Percentiles rank a stretch among this genome's conserved stretches.
These are phyloP conservation scores for Trissoscelio sp. DNA, from an alignment of 2,888 invertebrate species.

Conservation along the genomic window DNA sequence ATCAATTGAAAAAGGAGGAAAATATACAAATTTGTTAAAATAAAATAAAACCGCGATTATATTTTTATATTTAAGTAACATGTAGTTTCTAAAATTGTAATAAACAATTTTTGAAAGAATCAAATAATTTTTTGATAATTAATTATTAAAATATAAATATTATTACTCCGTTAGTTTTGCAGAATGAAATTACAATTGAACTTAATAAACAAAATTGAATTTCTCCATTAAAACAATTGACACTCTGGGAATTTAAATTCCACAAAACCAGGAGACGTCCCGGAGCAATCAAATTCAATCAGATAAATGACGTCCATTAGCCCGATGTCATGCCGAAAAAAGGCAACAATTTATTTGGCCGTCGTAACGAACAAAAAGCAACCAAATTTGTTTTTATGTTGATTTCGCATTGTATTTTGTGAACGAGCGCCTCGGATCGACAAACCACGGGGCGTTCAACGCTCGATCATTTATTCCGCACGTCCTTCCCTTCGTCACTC, in stretches of 20 bases:
- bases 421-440: conserved; percentile 19
- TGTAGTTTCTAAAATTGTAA: too few relatives aligned
- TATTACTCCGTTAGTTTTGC: too few relatives aligned
- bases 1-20: too few relatives aligned
- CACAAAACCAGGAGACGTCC: neutral
- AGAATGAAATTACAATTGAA: too few relatives aligned
- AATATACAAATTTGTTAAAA: too few relatives aligned
- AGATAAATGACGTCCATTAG: conserved; percentile 45
- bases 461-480: conserved; percentile 55
- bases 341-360: conserved; percentile 9
- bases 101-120: too few relatives aligned
- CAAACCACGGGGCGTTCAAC: conserved; percentile 57
- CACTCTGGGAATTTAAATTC: neutral
- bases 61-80: too few relatives aligned
- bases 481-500: conserved; percentile 42
- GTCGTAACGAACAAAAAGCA: conserved; percentile 28
- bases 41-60: too few relatives aligned
- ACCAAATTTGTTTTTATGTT: conserved; percentile 23
- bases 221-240: too few relatives aligned
- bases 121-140: too few relatives aligned
- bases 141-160: too few relatives aligned
- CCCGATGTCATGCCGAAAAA: conserved; percentile 19
- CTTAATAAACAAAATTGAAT: too few relatives aligned
- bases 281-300: conserved; percentile 23
- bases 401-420: conserved; percentile 37